Percentiles rank a stretch among this genome's conserved stretches.
phyloP scores from a whole-genome alignment of 2,113 vertebrate species.

The Dascyllus trimaculatus region DNA sequence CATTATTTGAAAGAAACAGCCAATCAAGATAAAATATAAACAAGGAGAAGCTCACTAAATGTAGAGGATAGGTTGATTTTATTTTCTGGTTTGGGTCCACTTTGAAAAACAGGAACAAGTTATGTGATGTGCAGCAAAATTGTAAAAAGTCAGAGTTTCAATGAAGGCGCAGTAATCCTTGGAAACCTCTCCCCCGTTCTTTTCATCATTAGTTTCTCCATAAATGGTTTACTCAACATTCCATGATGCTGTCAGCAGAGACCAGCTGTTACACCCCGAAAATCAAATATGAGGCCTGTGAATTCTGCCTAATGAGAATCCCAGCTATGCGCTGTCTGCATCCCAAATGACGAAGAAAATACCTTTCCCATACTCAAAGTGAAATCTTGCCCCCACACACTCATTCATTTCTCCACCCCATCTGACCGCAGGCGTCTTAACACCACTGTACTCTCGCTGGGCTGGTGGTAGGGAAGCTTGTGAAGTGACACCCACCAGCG shows the following conservation, averaged over 20 bases:
- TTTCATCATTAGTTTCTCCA: too few species aligned
- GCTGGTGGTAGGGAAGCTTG: conserved; percentile 59
- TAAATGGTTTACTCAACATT: neutral
- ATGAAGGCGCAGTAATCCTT: too few species aligned
- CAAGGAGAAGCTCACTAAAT: neutral
- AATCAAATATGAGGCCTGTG: neutral
- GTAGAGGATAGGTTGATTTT: too few species aligned
- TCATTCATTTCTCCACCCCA: conserved; percentile 40
- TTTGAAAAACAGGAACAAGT: too few species aligned
- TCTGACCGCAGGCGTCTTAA: conserved; percentile 65
- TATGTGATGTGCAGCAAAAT: too few species aligned
- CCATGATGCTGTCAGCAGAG: neutral
- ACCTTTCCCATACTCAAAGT: conserved; percentile 37
- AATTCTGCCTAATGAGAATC: conserved; percentile 32
- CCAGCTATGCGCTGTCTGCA: conserved; percentile 16
- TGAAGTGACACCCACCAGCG: conserved; percentile 73
- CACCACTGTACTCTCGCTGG: conserved; percentile 33
- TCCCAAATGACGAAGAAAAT: conserved; percentile 34
- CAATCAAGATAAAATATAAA: too few species aligned
- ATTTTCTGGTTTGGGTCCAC: too few species aligned
- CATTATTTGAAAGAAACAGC: too few species aligned
- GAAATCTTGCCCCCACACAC: conserved; percentile 20
- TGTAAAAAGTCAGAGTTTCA: too few species aligned
- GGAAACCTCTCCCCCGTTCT: too few species aligned
- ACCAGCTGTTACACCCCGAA: neutral